phyloP scores from a whole-genome alignment of 1,140 invertebrate species.

The Zaprionus nigranus region DNA sequence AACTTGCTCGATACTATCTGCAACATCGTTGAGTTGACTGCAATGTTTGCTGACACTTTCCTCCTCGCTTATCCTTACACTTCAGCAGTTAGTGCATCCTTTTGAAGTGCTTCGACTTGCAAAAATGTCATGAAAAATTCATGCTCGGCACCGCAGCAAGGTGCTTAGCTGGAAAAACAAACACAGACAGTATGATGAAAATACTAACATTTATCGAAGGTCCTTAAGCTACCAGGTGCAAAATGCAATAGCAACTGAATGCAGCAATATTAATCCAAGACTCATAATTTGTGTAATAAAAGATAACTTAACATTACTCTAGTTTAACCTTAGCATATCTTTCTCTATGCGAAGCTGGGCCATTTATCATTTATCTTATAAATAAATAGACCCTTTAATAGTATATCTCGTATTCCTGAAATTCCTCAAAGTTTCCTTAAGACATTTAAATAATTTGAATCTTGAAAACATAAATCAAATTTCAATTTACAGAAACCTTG shows the following conservation, averaged over 20 bases:
- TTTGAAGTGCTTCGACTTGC: conserved; percentile 50
- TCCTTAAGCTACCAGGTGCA: conserved; percentile 10
- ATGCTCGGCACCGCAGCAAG: conserved; percentile 54
- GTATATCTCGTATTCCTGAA: neutral
- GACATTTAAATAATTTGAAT: conserved; percentile 26
- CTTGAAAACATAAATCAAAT: conserved; percentile 38
- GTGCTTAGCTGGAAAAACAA: conserved; percentile 39
- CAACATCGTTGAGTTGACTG: conserved; percentile 50
- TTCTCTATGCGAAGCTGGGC: neutral
- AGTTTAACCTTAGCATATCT: too few species aligned
- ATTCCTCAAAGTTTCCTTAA: neutral
- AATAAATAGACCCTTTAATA: neutral
- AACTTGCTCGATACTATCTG: conserved; percentile 34
- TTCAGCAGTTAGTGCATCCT: conserved; percentile 40
- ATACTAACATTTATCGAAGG: neutral
- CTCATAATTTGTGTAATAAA: neutral
- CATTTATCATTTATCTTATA: neutral
- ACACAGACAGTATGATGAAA: conserved; percentile 13
- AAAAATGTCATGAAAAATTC: conserved; percentile 78
- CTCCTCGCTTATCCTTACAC: conserved; percentile 4
- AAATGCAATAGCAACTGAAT: neutral
- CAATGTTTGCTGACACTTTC: conserved; percentile 54
- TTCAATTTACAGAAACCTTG: conserved; percentile 33
- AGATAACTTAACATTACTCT: neutral
- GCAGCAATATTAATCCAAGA: neutral